A percentile compares a stretch with the other conserved stretches of the same genome.
Conservation (phyloP, 1,140 invertebrate species). For the Drosophila sproati region DNA sequence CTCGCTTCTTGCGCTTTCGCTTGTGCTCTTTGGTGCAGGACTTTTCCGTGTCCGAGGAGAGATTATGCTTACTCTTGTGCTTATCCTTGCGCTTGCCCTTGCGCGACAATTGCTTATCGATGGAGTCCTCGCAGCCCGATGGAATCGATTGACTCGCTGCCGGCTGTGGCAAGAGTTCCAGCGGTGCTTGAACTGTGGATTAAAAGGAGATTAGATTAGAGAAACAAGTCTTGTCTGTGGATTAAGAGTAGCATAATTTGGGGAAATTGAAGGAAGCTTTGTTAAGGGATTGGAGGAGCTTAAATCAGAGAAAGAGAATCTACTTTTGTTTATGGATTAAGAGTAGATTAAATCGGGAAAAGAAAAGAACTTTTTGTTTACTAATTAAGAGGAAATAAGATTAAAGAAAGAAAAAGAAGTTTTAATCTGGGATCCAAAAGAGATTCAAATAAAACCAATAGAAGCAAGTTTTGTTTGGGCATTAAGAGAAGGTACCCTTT, state of each 20-base stretch:
- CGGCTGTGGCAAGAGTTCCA: constrained; percentile 28
- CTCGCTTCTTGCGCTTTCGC: constrained; percentile 89
- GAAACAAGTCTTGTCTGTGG: too few species aligned
- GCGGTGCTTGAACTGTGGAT: constrained; percentile 31
- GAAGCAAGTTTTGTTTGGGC: too few species aligned
- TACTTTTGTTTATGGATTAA: too few species aligned
- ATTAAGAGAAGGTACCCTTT: neutral
- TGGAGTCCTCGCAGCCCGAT: constrained; percentile 68
- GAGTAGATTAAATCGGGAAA: too few species aligned
- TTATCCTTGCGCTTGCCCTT: constrained; percentile 90
- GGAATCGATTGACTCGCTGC: constrained; percentile 27
- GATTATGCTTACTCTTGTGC: constrained; percentile 87
- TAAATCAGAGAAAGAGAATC: too few species aligned
- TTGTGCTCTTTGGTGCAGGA: constrained; percentile 88
- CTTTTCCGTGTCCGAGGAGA: constrained; percentile 87
- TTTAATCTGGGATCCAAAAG: too few species aligned
- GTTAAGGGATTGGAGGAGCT: neutral
- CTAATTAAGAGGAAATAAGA: too few species aligned
- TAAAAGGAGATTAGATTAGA: neutral
- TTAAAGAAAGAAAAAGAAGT: too few species aligned
- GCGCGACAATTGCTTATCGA: constrained; percentile 73
- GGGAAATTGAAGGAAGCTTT: too few species aligned
- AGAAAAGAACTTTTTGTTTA: too few species aligned
- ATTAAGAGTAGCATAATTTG: too few species aligned
- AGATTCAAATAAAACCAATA: too few species aligned